Evolutionary conservation across 2,888 invertebrate genomes (phyloP).

Genomic region (Microchrysa polita): DNA sequence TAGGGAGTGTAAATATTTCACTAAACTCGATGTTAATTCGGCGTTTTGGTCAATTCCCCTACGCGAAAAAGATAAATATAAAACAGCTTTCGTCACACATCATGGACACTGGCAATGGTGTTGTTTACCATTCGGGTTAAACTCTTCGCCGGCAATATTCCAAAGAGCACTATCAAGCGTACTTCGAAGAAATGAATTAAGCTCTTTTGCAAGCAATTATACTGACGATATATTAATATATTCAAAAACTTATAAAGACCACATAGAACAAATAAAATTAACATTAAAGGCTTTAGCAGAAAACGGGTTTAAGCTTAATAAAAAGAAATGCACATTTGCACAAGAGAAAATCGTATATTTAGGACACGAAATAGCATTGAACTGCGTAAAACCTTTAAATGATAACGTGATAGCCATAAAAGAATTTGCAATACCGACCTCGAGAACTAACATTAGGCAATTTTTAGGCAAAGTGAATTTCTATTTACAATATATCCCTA

Average conservation of each 20-base stretch:
- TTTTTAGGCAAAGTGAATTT: neutral
- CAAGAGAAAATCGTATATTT: neutral
- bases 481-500: neutral
- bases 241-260: neutral
- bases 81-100: neutral
- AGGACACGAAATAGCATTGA: neutral
- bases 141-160: neutral
- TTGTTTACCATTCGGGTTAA: neutral
- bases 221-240: neutral
- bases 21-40: neutral
- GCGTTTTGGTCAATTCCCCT: neutral
- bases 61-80: neutral
- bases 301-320: neutral
- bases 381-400: neutral
- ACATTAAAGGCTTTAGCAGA: neutral
- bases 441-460: neutral
- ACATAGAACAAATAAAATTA: neutral
- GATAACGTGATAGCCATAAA: neutral
- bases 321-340: neutral
- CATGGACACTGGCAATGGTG: neutral
- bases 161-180: neutral
- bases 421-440: neutral
- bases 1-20: neutral
- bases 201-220: neutral
- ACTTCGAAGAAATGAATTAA: neutral